A percentile compares a stretch with the other conserved stretches of the same genome.
phyloP scores from a whole-genome alignment of 1,140 invertebrate genomes.

The Drosophila kohkoa region DNA sequence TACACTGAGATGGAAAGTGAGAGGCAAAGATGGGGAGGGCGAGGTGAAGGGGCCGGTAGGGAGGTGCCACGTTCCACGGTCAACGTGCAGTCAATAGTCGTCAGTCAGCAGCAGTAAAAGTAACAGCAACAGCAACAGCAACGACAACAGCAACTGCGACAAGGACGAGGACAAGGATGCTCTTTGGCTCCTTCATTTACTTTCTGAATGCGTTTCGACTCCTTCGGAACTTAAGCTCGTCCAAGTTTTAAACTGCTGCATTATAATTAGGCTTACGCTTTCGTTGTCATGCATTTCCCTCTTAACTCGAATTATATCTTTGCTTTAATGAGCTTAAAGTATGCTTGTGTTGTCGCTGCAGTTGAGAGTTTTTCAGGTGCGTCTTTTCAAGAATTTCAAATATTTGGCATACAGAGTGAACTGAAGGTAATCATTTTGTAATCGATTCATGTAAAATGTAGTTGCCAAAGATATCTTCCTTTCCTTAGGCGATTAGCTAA shows the following conservation, averaged over 20 bases:
- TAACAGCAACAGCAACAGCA: constrained; percentile 5
- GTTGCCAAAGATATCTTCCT: too few relatives aligned
- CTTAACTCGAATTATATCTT: too few relatives aligned
- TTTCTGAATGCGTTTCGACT: constrained; percentile 3
- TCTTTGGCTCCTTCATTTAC: not conserved
- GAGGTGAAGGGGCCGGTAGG: not conserved
- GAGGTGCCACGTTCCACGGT: not conserved
- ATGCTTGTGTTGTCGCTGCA: not conserved
- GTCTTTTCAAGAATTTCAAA: too few relatives aligned
- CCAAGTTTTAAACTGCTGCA: not conserved
- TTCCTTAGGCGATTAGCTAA: too few relatives aligned
- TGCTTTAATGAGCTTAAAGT: not conserved
- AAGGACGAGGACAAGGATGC: constrained; percentile 4
- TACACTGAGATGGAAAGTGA: not conserved
- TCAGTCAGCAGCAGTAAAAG: constrained; percentile 6
- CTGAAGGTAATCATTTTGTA: too few relatives aligned
- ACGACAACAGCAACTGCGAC: constrained; percentile 6
- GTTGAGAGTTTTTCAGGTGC: too few relatives aligned
- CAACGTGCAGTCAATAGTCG: constrained; percentile 26
- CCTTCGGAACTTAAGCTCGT: not conserved
- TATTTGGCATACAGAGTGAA: too few relatives aligned
- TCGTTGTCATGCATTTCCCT: not conserved
- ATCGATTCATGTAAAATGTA: too few relatives aligned
- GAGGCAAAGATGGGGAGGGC: not conserved
- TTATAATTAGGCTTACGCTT: not conserved